Conservation (phyloP, 2,797 vertebrate species). For the Pseudomugil gertrudae region DNA sequence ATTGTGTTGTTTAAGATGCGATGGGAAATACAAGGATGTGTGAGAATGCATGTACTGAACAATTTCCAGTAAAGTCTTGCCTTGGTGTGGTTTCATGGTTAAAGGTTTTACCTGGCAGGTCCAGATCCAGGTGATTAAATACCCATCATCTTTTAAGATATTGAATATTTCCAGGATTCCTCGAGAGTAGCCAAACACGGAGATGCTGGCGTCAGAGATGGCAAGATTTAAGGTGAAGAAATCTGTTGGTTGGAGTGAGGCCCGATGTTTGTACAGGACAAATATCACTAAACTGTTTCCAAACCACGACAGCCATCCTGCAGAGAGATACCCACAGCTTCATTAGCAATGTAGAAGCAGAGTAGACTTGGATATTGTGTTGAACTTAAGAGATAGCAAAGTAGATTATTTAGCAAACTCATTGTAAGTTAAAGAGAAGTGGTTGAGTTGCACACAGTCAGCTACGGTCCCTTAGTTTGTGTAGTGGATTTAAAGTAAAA, state of each 20-base stretch:
- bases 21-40: neutral
- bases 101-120: conserved; percentile 86
- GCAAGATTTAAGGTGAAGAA: conserved; percentile 89
- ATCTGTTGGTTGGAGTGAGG: conserved; percentile 85
- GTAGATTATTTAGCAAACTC: neutral
- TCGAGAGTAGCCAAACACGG: conserved; percentile 87
- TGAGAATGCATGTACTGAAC: neutral
- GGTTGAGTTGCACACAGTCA: neutral
- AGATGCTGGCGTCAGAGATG: conserved; percentile 88
- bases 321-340: conserved; percentile 41
- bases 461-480: neutral
- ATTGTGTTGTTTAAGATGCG: neutral
- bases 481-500: neutral
- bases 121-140: conserved; percentile 88
- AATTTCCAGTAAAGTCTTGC: neutral
- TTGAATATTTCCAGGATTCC: conserved; percentile 91
- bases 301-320: conserved; percentile 91
- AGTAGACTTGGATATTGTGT: neutral
- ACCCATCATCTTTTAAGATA: conserved; percentile 87
- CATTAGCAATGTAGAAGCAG: neutral
- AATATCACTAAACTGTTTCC: conserved; percentile 90
- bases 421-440: neutral
- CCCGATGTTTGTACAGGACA: conserved; percentile 86
- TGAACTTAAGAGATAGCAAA: neutral
- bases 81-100: neutral